Evolutionary conservation across 2,888 invertebrate species (phyloP), one percentile per base, ranked within the genome.

Genomic region (Trilocha varians): DNA sequence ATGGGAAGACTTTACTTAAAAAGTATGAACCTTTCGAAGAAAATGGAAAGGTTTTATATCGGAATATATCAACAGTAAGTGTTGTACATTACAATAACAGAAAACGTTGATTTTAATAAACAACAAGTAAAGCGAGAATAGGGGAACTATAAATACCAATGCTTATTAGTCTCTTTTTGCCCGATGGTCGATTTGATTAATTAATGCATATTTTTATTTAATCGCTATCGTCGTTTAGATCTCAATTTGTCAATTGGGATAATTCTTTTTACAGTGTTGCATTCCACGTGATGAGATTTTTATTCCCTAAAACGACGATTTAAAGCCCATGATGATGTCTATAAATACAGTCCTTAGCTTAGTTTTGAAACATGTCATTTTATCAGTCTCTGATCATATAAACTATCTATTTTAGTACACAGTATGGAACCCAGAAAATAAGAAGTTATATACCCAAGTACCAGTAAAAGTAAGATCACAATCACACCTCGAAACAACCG

Each of bases 31-130:
- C 93, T 3, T 94, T 93, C 61, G 91, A 92, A 55, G 91, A 93
- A 61, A 91, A 93, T 69, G 94, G 94, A 44, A 90, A 91, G 78
- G 91, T 91, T 45, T 87, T 94, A 44, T 96, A 96, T 69, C 89
- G 91, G 64, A 95, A 94, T 87, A 94, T 94, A 84, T 94, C 94
- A 39, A 94, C 93, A 71, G 96, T 95, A 87, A 88, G 87, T 78
- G 49, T 43, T 15, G 32, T 14, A 11, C 13, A 40, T 3, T n/a
- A 39, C 18, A 34, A 17, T 9, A 25, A 25, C 11, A 25, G 11
- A 25, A 9, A 11, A 25, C 6, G 25, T 5, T 4, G n/a, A n/a
- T n/a, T n/a, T n/a, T n/a, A n/a, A n/a, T n/a, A n/a, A n/a, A n/a
- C n/a, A n/a, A n/a, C n/a, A n/a, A n/a, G n/a, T n/a, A n/a, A n/a